Base-by-base conservation (phyloP, 1,140 invertebrate species). In the Muscidifurax raptorellus region DNA sequence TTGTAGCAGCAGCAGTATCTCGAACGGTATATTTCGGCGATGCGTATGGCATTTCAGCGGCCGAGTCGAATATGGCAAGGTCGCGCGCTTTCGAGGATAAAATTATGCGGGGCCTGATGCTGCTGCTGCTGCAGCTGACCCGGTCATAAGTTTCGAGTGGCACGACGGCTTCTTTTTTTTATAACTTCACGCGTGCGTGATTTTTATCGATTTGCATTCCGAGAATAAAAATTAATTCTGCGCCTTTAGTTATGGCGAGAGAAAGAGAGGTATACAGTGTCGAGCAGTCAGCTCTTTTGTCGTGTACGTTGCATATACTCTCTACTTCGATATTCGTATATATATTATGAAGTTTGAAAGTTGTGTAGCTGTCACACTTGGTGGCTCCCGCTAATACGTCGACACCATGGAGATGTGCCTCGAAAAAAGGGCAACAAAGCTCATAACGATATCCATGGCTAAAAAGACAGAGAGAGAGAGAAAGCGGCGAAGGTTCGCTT, bases 141-240 rank as follows among this genome's bases (percentile, higher is more conserved):
- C 74, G 40, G 40, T 74, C 18, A 74, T 74, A 74, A 75, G 36
- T 59, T 59, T 59, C 52, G 40, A 75, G 72, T 30, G 71, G 66
- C 27, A 1, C 25, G 0, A 1, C 25, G 0, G 66, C 66, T 67
- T 28, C 66, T 67, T 27, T 67, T 28, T 27, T 18, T 69, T 13
- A 2, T n/a, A n/a, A n/a, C n/a, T n/a, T n/a, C 27, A 13, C 66
- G 25, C 4, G 71, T 6, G 27, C 69, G 40, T 32, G 80, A 74
- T 75, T 75, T 74, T 82, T 82, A 82, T 82, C 80, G 69, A 82
- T 64, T 59, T 75, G 69, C 80, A 82, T 82, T 74, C 80, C 80
- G 28, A 25, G 69, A 75, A 75, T 82, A 40, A 75, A 82, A 75
- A 64, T 81, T 81, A 28, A 52, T 72, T 81, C 15, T 10, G 13